Base-by-base conservation (phyloP, 64 coral and sea anemone species). In the Astreopora myriophthalma region DNA sequence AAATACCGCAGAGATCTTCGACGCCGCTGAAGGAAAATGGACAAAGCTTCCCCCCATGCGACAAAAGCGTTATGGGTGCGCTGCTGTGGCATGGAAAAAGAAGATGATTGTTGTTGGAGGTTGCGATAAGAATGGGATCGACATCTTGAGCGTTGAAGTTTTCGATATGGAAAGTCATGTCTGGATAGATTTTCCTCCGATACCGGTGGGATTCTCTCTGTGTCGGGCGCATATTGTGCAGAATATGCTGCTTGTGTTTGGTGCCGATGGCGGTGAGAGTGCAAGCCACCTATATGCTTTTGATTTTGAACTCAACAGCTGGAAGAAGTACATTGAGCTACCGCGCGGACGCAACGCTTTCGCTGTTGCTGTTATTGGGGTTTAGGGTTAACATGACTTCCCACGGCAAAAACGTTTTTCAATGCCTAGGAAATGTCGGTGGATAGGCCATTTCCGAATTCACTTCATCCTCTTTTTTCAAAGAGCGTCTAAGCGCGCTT, bases 21-120 rank as follows among this genome's bases (percentile, higher is more conserved):
- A 91, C 69, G 95, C 91, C 13, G 73, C 80, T 5, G 49, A 89
- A 82, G 95, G 95, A 35, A 94, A 97, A 83, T 97, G 95, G 95
- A 85, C 73, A 22, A 80, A 67, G 28, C 28, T 94, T 6, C 62
- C 91, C 0, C 63, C 80, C 1, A 97, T 97, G 95, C 84, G 79
- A n/a, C 68, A 89, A 17, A 97, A 83, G 22, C 91, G 95, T 0
- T 97, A 97, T 27, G 95, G 95, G 3, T 97, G 95, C 40, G 75
- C 91, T 1, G 95, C 92, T 10, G 84, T 91, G 19, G 52, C 64
- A 23, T 83, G 92, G 90, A 69, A 94, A 46, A 85, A 75, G 7
- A 74, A 85, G 19, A 76, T 97, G 63, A 73, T 85, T 37, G 87
- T 97, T 25, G 72, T 94, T 8, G 95, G 95, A n/a, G 95, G 95